Evolutionary conservation across 1,140 invertebrate species (phyloP), one percentile per base, ranked within the genome.

Genomic region (Philopotamus ludificatus): DNA sequence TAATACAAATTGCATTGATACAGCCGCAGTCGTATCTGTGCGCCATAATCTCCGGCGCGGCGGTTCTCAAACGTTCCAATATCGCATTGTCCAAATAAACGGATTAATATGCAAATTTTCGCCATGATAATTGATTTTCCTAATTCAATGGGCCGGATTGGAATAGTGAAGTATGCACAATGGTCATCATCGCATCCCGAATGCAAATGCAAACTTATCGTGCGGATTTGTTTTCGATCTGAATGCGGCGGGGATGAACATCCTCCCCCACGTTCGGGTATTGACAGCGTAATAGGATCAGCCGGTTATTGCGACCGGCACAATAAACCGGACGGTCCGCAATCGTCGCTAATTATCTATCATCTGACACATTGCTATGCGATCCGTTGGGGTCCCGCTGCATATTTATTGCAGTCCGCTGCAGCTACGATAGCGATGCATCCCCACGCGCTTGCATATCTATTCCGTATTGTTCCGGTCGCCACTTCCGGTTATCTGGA

Each of bases 341-440:
- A 69, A 69, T 69, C 67, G 67, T 66, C 45, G 54, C 63, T 69
- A 69, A 69, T 69, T 69, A 69, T 69, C 67, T 69, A 69, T 66
- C 67, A 69, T 69, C 67, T 69, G 67, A 69, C 67, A 65, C 67
- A 69, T 66, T 69, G 67, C 58, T 53, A 58, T 34, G 53, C 67
- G 63, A 69, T 69, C 57, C 53, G 61, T 15, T 20, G 45, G 20
- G 45, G n/a, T 3, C 15, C 8, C 45, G 7, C 8, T 26, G 50
- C 50, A 53, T 53, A 21, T 53, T 53, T 53, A 23, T 12, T 53
- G 50, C 50, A 53, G 26, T 50, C 28, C 45, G 54, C 34, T 44
- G 50, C 62, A 64, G 26, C 4, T n/a, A 23, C 28, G 51, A 64
- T 64, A 64, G 8, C 50, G 55, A n/a, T 64, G 51, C 51, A 64